phyloP scores from a whole-genome alignment of 2,113 vertebrate species.

The Sakesphorus luctuosus region DNA sequence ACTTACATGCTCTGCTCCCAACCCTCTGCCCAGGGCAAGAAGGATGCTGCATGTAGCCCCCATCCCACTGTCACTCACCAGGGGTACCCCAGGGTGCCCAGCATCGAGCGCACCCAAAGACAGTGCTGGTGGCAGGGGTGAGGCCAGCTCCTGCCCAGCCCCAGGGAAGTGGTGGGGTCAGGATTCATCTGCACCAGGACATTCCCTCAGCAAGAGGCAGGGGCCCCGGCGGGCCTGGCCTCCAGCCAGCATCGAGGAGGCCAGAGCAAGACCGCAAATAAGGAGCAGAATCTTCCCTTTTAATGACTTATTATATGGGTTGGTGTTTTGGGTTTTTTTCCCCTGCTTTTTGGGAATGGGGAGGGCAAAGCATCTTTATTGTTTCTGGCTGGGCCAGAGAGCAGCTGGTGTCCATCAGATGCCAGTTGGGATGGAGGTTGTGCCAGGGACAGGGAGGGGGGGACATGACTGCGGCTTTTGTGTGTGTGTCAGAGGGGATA shows the following conservation, averaged over 20 bases:
- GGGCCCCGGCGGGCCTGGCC: conserved; percentile 37
- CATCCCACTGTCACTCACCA: neutral
- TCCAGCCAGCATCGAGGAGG: conserved; percentile 39
- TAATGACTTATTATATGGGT: conserved; percentile 71
- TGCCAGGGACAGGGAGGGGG: conserved; percentile 40
- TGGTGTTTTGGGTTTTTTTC: neutral
- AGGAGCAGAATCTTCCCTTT: conserved; percentile 71
- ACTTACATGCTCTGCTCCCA: neutral
- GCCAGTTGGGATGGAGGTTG: conserved; percentile 53
- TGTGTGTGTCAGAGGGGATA: conserved; percentile 19
- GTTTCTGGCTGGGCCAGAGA: conserved; percentile 47
- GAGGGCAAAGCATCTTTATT: conserved; percentile 41
- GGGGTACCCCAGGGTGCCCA: neutral
- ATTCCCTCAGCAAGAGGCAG: conserved; percentile 31
- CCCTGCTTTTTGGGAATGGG: conserved; percentile 29
- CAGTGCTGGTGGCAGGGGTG: neutral
- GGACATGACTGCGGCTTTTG: neutral
- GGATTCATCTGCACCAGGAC: neutral
- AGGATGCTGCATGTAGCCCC: neutral
- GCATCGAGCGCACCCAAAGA: fast-evolving
- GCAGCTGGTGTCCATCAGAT: conserved; percentile 69
- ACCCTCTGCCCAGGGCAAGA: fast-evolving
- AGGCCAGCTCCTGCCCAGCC: neutral
- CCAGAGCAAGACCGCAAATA: conserved; percentile 58
- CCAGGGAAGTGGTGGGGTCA: neutral